Evolutionary conservation across 2,113 vertebrate genomes (phyloP).

Genomic region (Verasper variegatus): DNA sequence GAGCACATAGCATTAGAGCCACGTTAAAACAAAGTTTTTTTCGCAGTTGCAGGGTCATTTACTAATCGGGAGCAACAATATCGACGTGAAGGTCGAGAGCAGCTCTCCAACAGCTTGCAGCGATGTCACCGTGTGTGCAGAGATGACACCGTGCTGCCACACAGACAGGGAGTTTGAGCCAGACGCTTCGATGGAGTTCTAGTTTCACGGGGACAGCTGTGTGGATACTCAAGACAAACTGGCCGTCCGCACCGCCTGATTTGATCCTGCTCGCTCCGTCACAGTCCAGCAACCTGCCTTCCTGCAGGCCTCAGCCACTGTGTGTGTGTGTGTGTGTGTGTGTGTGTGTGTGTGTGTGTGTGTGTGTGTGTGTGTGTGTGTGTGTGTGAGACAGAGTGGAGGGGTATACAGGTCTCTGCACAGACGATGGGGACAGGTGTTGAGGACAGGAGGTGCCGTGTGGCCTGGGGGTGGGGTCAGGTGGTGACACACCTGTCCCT

Average conservation of each 20-base stretch:
- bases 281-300: slow-evolving; percentile 73
- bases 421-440: slow-evolving; percentile 78
- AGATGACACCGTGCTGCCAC: slow-evolving; percentile 42
- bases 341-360: slow-evolving; percentile 10
- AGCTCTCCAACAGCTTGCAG: slow-evolving; percentile 44
- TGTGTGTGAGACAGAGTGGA: slow-evolving; percentile 4
- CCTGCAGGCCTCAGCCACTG: slow-evolving; percentile 37
- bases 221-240: slow-evolving; percentile 60
- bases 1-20: too few species aligned
- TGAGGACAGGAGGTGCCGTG: slow-evolving; percentile 79
- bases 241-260: slow-evolving; percentile 49
- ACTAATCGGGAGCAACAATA: too few species aligned
- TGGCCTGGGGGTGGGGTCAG: slow-evolving; percentile 76
- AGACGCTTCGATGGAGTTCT: slow-evolving; percentile 59
- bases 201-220: slow-evolving; percentile 79
- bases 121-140: slow-evolving; percentile 43
- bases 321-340: slow-evolving; percentile 45
- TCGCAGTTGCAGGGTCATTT: too few species aligned
- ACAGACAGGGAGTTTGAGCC: slow-evolving; percentile 32
- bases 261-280: slow-evolving; percentile 51
- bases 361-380: slow-evolving; percentile 17
- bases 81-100: slow-evolving; percentile 17
- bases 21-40: too few species aligned
- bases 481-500: slow-evolving; percentile 81
- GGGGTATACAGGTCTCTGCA: slow-evolving; percentile 55